These are phyloP conservation scores for Mobula hypostoma DNA, from an alignment of 2,113 vertebrate genomes.

Conservation along the genomic window DNA sequence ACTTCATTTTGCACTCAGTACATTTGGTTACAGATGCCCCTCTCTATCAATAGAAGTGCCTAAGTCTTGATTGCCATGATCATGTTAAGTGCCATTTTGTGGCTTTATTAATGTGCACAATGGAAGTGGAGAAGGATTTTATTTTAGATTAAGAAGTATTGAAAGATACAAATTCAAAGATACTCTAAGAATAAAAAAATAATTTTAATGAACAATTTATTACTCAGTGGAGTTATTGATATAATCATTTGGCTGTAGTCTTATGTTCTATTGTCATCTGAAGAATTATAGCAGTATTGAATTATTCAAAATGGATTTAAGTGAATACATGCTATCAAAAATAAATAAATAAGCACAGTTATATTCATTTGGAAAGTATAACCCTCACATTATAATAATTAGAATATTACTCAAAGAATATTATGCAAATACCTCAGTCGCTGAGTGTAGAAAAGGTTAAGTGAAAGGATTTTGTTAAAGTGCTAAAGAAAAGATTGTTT, in stretches of 20 bases:
- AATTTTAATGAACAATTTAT: not conserved
- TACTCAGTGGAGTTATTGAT: not conserved
- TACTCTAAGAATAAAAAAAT: not conserved
- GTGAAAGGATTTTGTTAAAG: not conserved
- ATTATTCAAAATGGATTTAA: not conserved
- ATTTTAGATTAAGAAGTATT: not conserved
- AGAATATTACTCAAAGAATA: not conserved
- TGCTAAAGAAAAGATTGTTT: not conserved
- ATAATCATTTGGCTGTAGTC: not conserved
- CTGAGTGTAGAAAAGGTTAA: not conserved
- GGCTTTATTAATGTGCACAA: not conserved
- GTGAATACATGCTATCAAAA: not conserved
- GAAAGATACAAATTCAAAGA: not conserved
- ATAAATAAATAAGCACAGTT: not conserved
- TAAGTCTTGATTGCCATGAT: not conserved
- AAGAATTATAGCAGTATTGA: not conserved
- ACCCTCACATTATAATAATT: not conserved
- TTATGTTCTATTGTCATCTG: not conserved
- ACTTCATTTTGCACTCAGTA: not conserved
- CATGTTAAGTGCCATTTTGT: not conserved
- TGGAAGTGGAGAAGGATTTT: not conserved
- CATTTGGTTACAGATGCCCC: not conserved
- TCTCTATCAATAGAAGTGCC: not conserved
- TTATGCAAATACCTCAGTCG: not conserved
- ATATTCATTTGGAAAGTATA: not conserved